phyloP scores from a whole-genome alignment of 1,140 invertebrate species.

The Brachionus calyciflorus region DNA sequence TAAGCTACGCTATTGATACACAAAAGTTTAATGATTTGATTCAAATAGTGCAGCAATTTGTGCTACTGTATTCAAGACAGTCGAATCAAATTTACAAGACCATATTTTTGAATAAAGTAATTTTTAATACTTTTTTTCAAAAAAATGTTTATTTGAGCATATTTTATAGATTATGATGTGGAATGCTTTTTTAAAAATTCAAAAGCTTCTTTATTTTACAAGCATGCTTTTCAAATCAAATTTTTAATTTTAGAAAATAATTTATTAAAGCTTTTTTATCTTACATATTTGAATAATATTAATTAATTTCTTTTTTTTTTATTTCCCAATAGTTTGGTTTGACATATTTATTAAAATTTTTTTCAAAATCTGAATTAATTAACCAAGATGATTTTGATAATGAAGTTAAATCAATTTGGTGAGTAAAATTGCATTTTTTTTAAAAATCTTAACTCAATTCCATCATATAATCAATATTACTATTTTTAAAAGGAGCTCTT shows the following conservation, averaged over 20 bases:
- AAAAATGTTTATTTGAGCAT: too few relatives aligned
- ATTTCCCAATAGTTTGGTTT: conserved; percentile 20
- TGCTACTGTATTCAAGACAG: conserved; percentile 15
- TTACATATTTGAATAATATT: too few relatives aligned
- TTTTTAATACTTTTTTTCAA: not conserved
- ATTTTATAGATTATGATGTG: too few relatives aligned
- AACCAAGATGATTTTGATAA: conserved; percentile 20
- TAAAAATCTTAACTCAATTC: not conserved
- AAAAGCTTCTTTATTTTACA: too few relatives aligned
- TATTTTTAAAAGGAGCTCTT: conserved; percentile 2
- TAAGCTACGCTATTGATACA: conserved; percentile 32
- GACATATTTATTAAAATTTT: conserved; percentile 30
- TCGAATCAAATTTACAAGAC: conserved; percentile 39
- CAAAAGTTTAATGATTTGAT: conserved; percentile 42
- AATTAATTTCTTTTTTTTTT: not conserved
- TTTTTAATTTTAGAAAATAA: too few relatives aligned
- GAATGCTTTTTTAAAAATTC: too few relatives aligned
- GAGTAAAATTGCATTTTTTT: not conserved
- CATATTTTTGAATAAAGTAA: conserved; percentile 38
- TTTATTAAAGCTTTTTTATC: too few relatives aligned
- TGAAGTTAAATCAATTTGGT: conserved; percentile 32
- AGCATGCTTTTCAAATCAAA: too few relatives aligned
- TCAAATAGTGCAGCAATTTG: conserved; percentile 36
- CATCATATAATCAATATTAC: not conserved
- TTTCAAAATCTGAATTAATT: conserved; percentile 29